These are phyloP conservation scores for Campoletis sonorensis DNA, from an alignment of 1,140 invertebrate species.

Conservation along the genomic window DNA sequence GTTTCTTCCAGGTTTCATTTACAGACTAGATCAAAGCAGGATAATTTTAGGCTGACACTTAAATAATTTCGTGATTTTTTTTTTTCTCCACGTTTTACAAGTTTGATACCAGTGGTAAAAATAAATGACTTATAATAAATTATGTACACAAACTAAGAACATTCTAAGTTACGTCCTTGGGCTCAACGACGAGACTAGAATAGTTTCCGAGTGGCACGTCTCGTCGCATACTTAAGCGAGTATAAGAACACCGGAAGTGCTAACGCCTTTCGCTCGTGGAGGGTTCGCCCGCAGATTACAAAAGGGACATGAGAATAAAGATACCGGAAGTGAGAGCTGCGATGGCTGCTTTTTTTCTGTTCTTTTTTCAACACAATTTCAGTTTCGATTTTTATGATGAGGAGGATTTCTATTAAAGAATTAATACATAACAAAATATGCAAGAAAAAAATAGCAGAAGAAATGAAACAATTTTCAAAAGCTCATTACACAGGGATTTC, in stretches of 20 bases:
- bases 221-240: slow-evolving; percentile 7
- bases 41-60: no score
- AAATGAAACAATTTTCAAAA: no score
- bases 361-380: no score
- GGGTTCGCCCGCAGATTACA: not conserved
- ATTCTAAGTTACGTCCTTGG: slow-evolving; percentile 22
- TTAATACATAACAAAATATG: no score
- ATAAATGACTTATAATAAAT: no score
- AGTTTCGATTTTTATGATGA: no score
- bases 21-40: not conserved
- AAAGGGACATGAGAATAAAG: not conserved
- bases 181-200: slow-evolving; percentile 12
- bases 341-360: no score
- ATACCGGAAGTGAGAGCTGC: not conserved
- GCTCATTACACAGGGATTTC: no score
- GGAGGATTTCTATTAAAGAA: no score
- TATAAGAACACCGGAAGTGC: slow-evolving; percentile 9
- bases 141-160: no score
- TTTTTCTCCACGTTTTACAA: not conserved
- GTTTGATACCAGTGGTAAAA: no score
- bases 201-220: slow-evolving; percentile 6
- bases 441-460: no score
- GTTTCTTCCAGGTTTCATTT: slow-evolving; percentile 16
- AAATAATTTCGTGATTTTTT: not conserved
- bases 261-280: not conserved